Evolutionary conservation across 2,113 vertebrate genomes (phyloP).

Genomic region (Thomomys bottae): DNA sequence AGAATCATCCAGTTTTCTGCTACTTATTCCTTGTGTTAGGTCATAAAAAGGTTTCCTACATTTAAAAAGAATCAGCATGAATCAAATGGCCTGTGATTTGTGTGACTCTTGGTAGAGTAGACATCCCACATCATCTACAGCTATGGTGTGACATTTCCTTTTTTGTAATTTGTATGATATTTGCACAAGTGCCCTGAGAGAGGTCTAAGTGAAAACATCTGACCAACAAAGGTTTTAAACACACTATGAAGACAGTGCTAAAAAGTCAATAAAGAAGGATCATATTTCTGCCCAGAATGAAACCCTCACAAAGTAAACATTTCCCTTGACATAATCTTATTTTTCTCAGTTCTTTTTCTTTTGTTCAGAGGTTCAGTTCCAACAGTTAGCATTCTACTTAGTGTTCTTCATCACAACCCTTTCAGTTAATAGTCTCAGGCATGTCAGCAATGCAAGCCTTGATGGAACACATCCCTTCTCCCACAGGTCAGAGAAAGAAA

Average conservation of each 20-base stretch:
- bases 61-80: no score
- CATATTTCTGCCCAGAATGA: conserved; percentile 12
- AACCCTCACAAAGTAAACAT: background rate
- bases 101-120: no score
- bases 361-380: background rate
- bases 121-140: no score
- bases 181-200: background rate
- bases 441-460: conserved; percentile 13
- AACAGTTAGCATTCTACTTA: conserved; percentile 34
- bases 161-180: background rate
- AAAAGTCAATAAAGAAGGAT: background rate
- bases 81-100: no score
- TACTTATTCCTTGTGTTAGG: background rate
- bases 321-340: no score
- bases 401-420: background rate
- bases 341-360: background rate
- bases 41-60: no score
- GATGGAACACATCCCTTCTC: conserved; percentile 2
- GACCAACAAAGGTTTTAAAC: background rate
- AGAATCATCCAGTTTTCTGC: background rate
- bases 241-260: background rate
- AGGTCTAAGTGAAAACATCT: background rate
- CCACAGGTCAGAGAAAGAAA: background rate
- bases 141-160: background rate
- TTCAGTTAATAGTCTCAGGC: conserved; percentile 32